Conservation (phyloP, 2,113 vertebrate genomes). For the Notarius lentiginosus region DNA sequence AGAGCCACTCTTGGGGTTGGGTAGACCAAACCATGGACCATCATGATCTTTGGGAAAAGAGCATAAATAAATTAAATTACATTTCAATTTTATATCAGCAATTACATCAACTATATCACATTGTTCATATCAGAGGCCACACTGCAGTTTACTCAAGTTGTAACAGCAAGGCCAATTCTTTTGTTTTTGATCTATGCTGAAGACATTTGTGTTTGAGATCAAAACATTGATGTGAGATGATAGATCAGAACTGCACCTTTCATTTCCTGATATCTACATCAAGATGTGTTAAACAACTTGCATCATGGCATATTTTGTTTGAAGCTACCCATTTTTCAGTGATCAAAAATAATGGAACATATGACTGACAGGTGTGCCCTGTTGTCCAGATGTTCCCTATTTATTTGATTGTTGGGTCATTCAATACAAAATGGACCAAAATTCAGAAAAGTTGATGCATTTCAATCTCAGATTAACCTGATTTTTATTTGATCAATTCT, state of each 20-base stretch:
- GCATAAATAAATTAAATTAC: background rate
- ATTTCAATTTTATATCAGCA: background rate
- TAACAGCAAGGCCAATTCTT: background rate
- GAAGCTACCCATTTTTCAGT: background rate
- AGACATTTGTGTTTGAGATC: background rate
- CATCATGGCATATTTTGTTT: no score
- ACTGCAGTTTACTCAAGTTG: background rate
- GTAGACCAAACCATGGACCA: constrained; percentile 89
- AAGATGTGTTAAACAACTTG: background rate
- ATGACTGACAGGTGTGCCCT: background rate
- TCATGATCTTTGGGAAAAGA: constrained; percentile 79
- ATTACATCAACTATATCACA: background rate
- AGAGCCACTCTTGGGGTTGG: constrained; percentile 76
- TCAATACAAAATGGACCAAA: no score
- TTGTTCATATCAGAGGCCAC: background rate
- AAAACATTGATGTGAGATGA: background rate
- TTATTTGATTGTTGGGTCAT: no score
- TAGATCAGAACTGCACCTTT: background rate
- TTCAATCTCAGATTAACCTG: no score
- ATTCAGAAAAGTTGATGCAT: no score
- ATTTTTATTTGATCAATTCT: no score
- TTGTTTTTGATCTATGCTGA: background rate
- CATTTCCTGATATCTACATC: background rate
- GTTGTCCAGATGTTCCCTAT: background rate
- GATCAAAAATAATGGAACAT: background rate